Base-by-base conservation (phyloP, 2,888 invertebrate genomes). In the Ypsolopha scabrella region DNA sequence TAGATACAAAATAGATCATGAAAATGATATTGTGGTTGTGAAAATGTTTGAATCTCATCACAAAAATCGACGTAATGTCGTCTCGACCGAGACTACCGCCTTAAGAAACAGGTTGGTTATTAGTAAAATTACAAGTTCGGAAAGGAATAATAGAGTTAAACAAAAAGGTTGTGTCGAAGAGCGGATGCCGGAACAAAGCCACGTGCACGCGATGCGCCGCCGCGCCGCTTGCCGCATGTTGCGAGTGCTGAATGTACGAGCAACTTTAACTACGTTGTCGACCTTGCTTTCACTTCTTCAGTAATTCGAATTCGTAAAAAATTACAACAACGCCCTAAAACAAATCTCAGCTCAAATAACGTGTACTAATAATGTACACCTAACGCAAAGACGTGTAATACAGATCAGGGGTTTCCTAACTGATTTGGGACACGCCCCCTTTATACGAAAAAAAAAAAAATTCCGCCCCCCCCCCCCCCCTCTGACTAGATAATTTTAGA, bases 171-270 rank as follows among this genome's bases (percentile, higher is more conserved):
- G 67, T 70, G 9, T 70, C 63, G 68, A 61, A 24, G 24, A 67
- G 65, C 74, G 74, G 75, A 74, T 77, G 75, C 76, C 75, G 78
- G 76, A 77, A 82, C 76, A 76, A 75, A 73, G 72, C 67, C 55
- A 24, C 24, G 24, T 24, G 75, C 83, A 83, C 83, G 85, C 83
- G 80, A 83, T 79, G 70, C 58, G 58, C 52, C 55, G 47, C 56
- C 55, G 58, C 60, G 63, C 57, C 82, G 82, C 75, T 64, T 75
- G 58, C 82, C 83, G 75, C 74, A 72, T 83, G 82, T 72, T 72
- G 72, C 61, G n/a, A 8, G 13, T 33, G 9, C 43, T 8, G 39
- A 11, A 39, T 39, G 39, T 43, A 14, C 38, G 9, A 6, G 9
- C 38, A 14, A 43, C 41, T 41, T 14, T 11, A 43, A 6, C 13